Evolutionary conservation across 2,113 vertebrate species (phyloP).

Genomic region (Numida meleagris): DNA sequence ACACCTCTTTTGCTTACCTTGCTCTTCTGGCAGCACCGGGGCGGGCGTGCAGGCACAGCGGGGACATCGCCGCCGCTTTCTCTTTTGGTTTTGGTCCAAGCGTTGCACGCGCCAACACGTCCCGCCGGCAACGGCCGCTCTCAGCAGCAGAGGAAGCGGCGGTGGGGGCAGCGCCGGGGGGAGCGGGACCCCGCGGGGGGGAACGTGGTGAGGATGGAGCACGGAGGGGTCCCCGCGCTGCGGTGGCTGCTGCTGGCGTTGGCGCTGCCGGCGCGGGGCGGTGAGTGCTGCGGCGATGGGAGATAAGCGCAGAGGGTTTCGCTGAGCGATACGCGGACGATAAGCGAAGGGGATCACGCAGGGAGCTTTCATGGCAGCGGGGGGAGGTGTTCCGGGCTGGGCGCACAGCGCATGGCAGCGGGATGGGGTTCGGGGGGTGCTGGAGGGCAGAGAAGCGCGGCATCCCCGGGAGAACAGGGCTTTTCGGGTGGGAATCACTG

Average conservation of each 20-base stretch:
- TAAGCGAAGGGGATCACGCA: neutral
- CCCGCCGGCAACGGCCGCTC: neutral
- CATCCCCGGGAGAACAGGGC: neutral
- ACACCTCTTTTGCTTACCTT: neutral
- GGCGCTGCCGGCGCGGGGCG: neutral
- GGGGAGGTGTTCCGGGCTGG: neutral
- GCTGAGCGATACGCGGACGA: neutral
- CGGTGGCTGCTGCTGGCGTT: conserved; percentile 1
- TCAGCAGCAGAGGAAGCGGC: neutral
- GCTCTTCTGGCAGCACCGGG: neutral
- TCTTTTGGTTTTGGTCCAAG: conserved; percentile 51
- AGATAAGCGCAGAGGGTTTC: conserved; percentile 23
- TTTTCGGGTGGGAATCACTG: neutral
- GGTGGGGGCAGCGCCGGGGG: accelerated
- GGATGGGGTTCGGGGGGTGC: neutral
- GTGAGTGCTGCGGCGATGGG: conserved; percentile 48
- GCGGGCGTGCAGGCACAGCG: accelerated
- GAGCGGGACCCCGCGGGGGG: accelerated
- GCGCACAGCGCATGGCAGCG: neutral
- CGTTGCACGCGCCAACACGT: accelerated
- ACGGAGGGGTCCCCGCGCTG: neutral
- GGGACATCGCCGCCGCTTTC: neutral
- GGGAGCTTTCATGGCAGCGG: neutral
- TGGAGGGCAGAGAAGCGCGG: accelerated
- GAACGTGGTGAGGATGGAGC: neutral